Evolutionary conservation across 2,797 vertebrate genomes (phyloP), one percentile per base, ranked within the genome.

Genomic region (Petrocephalus sullivani): DNA sequence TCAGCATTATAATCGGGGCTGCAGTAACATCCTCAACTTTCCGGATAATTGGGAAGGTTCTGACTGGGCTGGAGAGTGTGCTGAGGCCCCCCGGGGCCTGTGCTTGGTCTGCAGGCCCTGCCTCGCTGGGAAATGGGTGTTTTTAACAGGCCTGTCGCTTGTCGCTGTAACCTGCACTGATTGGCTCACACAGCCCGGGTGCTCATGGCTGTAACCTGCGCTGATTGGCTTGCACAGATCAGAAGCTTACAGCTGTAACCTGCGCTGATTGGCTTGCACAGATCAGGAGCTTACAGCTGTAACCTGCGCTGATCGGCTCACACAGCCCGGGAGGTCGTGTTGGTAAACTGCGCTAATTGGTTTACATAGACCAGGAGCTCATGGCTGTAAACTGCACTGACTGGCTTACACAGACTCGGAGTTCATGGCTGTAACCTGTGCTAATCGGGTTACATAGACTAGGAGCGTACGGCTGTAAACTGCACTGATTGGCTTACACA

Each of bases 1-100:
- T n/a, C 1, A 10, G 53, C 51, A 33, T 81, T 89, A 87, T 58
- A 64, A 86, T 51, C 57, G 21, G 19, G 57, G 60, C 84, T 86
- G 8, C 88, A 57, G 3, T 88, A 19, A 33, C 83, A 57, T 88
- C 64, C 61, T 86, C 83, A 86, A 86, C 84, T 86, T 78, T 19
- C 0, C 64, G 51, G 84, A 86, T 88, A 86, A 88, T 88, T 64
- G 37, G 33, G 54, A 86, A 58, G 61, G 82, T 60, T 58, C 58
- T 23, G 64, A 75, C 19, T 28, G 19, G 84, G 7, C 83, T 33
- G 4, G 37, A 71, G 56, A 21, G 0, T 46, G 5, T 61, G 82
- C 60, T 85, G 12, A 21, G 67, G 85, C 67, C 16, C 49, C 23
- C 85, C 37, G 67, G 28, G 37, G 61, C 49, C 41, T 28, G 14